Conservation (phyloP, 2,888 invertebrate species). For the Heliconius ethilla region DNA sequence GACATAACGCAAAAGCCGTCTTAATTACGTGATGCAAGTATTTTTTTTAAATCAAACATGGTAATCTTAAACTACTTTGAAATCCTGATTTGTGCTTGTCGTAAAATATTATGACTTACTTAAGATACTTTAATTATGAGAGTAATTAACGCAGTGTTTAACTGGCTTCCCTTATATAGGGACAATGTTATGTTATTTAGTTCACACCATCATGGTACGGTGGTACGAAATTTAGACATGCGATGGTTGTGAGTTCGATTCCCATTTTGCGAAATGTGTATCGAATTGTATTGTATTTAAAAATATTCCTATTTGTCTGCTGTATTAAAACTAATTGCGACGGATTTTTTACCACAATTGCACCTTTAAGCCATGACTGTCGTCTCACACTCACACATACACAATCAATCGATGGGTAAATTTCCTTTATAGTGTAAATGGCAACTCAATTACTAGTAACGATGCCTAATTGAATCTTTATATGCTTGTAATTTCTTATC, state of each 20-base stretch:
- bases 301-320: not conserved
- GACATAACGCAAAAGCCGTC: not conserved
- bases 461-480: constrained; percentile 2
- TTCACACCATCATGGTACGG: not conserved
- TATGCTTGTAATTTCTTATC: constrained; percentile 12
- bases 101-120: constrained; percentile 27
- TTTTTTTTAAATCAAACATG: constrained; percentile 20
- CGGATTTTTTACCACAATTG: too few species aligned
- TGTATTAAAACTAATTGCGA: not conserved
- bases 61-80: not conserved
- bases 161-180: constrained; percentile 14
- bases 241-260: not conserved
- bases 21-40: not conserved
- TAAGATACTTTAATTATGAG: constrained; percentile 23
- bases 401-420: not conserved
- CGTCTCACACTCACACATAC: not conserved
- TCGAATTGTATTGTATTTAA: too few species aligned
- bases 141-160: constrained; percentile 10
- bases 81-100: constrained; percentile 18
- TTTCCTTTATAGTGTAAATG: not conserved
- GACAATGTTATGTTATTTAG: constrained; percentile 11
- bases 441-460: not conserved
- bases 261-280: not conserved
- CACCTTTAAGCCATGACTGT: not conserved
- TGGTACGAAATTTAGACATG: not conserved